These are phyloP conservation scores for Notodonta ziczac DNA, from an alignment of 2,888 invertebrate genomes.

Conservation along the genomic window DNA sequence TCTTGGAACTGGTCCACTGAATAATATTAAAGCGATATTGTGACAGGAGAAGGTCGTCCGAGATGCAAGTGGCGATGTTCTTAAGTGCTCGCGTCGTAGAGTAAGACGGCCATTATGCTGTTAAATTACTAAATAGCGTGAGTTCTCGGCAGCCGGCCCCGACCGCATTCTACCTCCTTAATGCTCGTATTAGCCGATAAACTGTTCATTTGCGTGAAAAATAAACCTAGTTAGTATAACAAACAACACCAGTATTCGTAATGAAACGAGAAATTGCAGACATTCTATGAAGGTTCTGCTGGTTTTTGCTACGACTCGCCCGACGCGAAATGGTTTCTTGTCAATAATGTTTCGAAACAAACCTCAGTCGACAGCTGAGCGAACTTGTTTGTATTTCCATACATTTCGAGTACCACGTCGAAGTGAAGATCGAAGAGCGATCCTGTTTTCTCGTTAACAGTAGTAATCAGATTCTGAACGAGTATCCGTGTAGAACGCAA, in stretches of 20 bases:
- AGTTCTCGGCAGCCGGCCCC: conserved; percentile 42
- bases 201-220: conserved; percentile 68
- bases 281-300: conserved; percentile 32
- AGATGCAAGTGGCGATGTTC: conserved; percentile 37
- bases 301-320: conserved; percentile 18
- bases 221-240: conserved; percentile 64
- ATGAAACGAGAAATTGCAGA: conserved; percentile 51
- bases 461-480: conserved; percentile 36
- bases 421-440: conserved; percentile 9
- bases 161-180: conserved; percentile 61
- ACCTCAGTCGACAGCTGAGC: conserved; percentile 17
- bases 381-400: conserved; percentile 18
- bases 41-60: conserved; percentile 19
- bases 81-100: conserved; percentile 39
- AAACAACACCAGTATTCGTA: conserved; percentile 56
- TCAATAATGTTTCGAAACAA: neutral
- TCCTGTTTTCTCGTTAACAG: conserved; percentile 25
- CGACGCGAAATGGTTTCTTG: neutral
- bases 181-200: conserved; percentile 63
- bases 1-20: conserved; percentile 15
- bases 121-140: conserved; percentile 73
- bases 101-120: conserved; percentile 58
- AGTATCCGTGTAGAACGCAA: conserved; percentile 21
- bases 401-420: conserved; percentile 11
- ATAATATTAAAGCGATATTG: conserved; percentile 19